Evolutionary conservation across 2,113 vertebrate species (phyloP).

Genomic region (Hyperopisus bebe): DNA sequence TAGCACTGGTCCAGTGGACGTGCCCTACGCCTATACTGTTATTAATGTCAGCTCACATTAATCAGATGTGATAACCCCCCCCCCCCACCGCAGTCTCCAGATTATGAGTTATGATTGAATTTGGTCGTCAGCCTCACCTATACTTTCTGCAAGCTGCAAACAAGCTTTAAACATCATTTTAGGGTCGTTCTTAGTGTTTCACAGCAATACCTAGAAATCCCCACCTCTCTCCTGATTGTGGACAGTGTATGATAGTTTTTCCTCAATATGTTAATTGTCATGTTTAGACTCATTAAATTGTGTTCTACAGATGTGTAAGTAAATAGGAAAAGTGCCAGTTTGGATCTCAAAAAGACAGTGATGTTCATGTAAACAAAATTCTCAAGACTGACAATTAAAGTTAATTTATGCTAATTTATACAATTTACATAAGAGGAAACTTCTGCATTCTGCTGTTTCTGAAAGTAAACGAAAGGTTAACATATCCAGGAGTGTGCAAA

Average conservation of each 20-base stretch:
- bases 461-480: background rate
- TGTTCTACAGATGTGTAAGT: background rate
- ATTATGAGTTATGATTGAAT: slow-evolving; percentile 14
- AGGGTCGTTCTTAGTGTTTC: background rate
- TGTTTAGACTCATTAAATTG: background rate
- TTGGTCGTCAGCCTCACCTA: background rate
- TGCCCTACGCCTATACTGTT: background rate
- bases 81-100: background rate
- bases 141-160: background rate
- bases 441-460: background rate
- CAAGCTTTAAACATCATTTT: background rate
- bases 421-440: background rate
- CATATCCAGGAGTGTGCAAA: background rate
- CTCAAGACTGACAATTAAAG: background rate
- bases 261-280: background rate
- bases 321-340: background rate
- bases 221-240: background rate
- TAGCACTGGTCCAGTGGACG: background rate
- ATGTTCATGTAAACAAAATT: background rate
- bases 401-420: slow-evolving; percentile 1
- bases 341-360: background rate
- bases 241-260: background rate
- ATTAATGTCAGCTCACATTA: background rate
- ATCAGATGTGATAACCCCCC: background rate
- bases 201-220: background rate